Base-by-base conservation (phyloP, 2,113 vertebrate species). In the Egretta garzetta region DNA sequence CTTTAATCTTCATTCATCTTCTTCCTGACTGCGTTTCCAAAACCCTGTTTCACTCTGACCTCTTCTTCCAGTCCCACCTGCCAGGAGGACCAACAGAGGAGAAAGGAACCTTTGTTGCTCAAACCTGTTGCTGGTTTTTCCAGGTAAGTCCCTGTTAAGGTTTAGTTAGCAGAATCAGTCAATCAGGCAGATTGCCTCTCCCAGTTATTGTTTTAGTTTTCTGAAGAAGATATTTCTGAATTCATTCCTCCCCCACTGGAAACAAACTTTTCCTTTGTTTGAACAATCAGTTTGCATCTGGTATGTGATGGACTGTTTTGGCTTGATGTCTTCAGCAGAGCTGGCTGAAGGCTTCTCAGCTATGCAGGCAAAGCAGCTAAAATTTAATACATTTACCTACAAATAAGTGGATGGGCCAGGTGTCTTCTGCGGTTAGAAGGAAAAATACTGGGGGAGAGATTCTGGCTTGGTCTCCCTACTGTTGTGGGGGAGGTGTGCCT, bases 231-330 rank as follows among this genome's bases (percentile, higher is more conserved):
- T 50, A 27, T 84, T 86, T 95, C 67, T 91, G 63, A 96, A 77
- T 92, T 92, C 68, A 91, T 84, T 83, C 37, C 63, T 86, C 27
- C 55, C 35, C 22, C 45, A 58, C 67, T 92, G 93, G 91, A 95
- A 92, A 77, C 37, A 80, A 92, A 86, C 32, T 83, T 92, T 53
- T 92, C 66, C 59, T 97, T 96, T 97, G 94, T 96, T 91, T 94
- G 59, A 93, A 66, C 2, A 4, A 88, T 95, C 75, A 83, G 3
- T 96, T 93, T 90, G 75, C 82, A 90, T 96, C 86, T 95, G 82
- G 88, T 93, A 68, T 86, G 80, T 70, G 82, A 96, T 66, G 75
- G 91, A 64, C 86, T 92, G 37, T 66, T 95, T 73, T 70, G 63
- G 72, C 91, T 64, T 1, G 50, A 94, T 70, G 33, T 32, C 30